These are phyloP conservation scores for Phainopepla nitens DNA, from an alignment of 2,113 vertebrate genomes.

Conservation along the genomic window DNA sequence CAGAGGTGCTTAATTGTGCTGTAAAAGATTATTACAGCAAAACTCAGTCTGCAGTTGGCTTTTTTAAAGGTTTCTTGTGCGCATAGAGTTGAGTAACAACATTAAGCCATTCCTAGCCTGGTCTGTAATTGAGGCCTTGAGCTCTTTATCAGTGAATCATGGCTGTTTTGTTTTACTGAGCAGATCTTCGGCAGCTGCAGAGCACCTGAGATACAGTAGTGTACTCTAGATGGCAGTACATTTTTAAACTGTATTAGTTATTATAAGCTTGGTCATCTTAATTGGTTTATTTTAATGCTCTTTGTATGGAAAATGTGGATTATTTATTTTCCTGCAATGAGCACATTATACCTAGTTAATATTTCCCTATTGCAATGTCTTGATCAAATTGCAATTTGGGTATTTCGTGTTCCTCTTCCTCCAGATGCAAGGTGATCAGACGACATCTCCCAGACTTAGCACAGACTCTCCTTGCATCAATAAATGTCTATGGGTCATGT, in stretches of 20 bases:
- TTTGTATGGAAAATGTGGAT: not conserved
- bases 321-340: not conserved
- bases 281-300: not conserved
- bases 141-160: not conserved
- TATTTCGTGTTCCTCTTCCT: not conserved
- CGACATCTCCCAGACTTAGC: not conserved
- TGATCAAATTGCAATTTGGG: not conserved
- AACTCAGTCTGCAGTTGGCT: not conserved
- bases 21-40: not conserved
- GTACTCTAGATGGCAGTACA: conserved; percentile 33
- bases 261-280: not conserved
- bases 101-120: not conserved
- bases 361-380: not conserved
- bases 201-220: not conserved
- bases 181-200: not conserved
- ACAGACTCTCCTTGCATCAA: not conserved
- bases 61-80: not conserved
- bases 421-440: not conserved
- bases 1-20: not conserved
- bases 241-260: conserved; percentile 7
- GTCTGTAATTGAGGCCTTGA: not conserved
- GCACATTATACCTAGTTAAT: not conserved
- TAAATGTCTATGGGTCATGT: not conserved
- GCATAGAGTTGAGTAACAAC: not conserved
- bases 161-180: not conserved